Conservation (phyloP, 2,797 vertebrate species). For the Avahi laniger region DNA sequence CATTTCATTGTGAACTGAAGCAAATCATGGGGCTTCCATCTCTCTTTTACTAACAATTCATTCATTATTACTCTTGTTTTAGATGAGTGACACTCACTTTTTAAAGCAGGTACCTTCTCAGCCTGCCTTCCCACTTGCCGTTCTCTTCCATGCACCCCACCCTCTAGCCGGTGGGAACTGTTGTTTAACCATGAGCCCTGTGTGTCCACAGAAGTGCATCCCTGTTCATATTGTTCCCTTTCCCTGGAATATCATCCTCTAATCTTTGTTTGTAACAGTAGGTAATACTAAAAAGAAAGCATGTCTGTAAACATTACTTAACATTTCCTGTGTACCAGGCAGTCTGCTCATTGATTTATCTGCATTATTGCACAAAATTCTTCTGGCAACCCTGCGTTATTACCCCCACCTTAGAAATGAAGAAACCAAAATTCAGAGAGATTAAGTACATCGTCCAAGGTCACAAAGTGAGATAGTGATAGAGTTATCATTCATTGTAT, state of each 20-base stretch:
- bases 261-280: neutral
- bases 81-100: neutral
- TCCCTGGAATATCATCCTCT: neutral
- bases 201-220: neutral
- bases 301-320: neutral
- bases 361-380: neutral
- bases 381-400: neutral
- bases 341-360: neutral
- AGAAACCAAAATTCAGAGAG: neutral
- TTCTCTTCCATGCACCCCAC: neutral
- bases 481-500: neutral
- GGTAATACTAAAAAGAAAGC: neutral
- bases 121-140: neutral
- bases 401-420: neutral
- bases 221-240: neutral
- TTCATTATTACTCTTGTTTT: neutral
- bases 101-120: neutral
- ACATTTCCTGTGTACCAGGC: neutral
- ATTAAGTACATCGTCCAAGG: neutral
- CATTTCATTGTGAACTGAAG: neutral
- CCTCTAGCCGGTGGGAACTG: neutral
- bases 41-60: neutral
- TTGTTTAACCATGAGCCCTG: neutral
- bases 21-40: neutral
- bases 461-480: neutral